Evolutionary conservation across 2,888 invertebrate species (phyloP).

Genomic region (Leptopilina syphax): DNA sequence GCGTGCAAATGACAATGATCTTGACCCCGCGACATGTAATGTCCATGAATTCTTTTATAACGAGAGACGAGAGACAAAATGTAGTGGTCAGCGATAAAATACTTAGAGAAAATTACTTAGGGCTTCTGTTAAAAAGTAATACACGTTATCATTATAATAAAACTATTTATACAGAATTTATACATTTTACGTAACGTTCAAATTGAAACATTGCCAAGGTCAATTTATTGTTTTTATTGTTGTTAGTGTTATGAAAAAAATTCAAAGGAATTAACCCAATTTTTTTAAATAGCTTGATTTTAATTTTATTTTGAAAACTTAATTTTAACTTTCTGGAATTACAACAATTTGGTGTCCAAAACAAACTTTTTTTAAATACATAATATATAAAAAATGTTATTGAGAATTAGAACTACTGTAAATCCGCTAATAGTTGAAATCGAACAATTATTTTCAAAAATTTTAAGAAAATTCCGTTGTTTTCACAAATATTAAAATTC

Average conservation of each 20-base stretch:
- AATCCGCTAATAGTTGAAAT: too few relatives aligned
- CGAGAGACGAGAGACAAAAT: not conserved
- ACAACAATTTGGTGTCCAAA: too few relatives aligned
- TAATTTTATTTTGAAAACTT: too few relatives aligned
- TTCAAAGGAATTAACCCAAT: not conserved
- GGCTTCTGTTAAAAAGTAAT: slow-evolving; percentile 40
- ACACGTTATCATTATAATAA: slow-evolving; percentile 47
- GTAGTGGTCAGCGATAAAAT: not conserved
- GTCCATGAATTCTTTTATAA: not conserved
- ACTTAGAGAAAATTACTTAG: not conserved
- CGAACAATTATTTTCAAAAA: too few relatives aligned
- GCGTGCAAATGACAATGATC: slow-evolving; percentile 44
- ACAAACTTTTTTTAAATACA: too few relatives aligned
- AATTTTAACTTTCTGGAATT: too few relatives aligned
- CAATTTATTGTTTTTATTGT: not conserved
- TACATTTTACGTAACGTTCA: not conserved
- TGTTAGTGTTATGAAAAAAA: not conserved
- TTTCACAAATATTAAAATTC: too few relatives aligned
- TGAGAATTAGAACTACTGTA: too few relatives aligned
- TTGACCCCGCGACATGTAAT: slow-evolving; percentile 43
- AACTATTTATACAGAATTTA: not conserved
- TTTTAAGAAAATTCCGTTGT: too few relatives aligned
- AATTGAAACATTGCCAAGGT: not conserved
- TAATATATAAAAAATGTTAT: too few relatives aligned
- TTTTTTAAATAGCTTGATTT: too few relatives aligned